These are phyloP conservation scores for Emydura subglobosa DNA, from an alignment of 2,113 vertebrate species.

Conservation along the genomic window DNA sequence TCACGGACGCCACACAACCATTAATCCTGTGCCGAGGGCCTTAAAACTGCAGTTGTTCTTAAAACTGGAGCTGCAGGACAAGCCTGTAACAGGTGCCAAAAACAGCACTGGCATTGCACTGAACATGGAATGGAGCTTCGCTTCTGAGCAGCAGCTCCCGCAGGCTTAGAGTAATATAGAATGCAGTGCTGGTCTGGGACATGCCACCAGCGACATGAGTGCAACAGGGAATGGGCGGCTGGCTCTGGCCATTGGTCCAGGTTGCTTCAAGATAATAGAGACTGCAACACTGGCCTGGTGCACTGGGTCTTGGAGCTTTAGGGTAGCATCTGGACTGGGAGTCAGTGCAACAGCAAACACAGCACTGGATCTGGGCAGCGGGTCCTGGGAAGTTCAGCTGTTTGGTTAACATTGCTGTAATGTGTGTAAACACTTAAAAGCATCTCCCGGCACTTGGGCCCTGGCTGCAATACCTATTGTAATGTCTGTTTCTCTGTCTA, in stretches of 20 bases:
- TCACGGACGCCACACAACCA: neutral
- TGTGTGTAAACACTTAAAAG: neutral
- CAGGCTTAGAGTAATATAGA: neutral
- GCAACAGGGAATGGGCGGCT: neutral
- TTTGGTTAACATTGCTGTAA: neutral
- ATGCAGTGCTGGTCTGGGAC: neutral
- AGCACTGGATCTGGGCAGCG: neutral
- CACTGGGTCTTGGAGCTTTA: neutral
- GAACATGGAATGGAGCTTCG: neutral
- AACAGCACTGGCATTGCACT: neutral
- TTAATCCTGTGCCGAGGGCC: neutral
- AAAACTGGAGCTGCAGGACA: neutral
- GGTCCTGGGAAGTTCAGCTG: neutral
- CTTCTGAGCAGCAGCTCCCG: neutral
- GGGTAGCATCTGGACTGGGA: neutral
- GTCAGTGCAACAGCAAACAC: neutral
- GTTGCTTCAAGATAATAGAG: neutral
- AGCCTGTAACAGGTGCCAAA: neutral
- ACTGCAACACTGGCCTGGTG: neutral
- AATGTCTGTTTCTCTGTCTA: neutral
- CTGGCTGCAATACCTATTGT: neutral
- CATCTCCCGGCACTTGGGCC: neutral
- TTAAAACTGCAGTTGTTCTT: neutral
- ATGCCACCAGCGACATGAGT: neutral
- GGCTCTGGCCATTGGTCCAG: neutral